phyloP scores from a whole-genome alignment of 1,140 invertebrate genomes.

The Stenopsyche tienmushanensis region DNA sequence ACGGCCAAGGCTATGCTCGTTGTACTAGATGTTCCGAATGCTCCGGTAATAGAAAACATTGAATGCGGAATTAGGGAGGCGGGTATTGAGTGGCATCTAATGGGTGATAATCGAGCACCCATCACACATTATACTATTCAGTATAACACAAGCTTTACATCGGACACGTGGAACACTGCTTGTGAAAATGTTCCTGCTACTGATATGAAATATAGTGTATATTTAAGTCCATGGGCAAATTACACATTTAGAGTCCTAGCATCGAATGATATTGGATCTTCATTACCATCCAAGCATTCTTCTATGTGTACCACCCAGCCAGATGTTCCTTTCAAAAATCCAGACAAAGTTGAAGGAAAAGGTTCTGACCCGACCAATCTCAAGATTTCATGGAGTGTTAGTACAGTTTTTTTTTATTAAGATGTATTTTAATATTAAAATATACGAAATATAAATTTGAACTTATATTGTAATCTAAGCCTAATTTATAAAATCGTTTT shows the following conservation, averaged over 20 bases:
- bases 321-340: conserved; percentile 91
- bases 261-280: conserved; percentile 90
- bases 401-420: conserved; percentile 47
- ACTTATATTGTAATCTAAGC: background rate
- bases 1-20: conserved; percentile 82
- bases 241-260: conserved; percentile 96
- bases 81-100: conserved; percentile 78
- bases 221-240: conserved; percentile 90
- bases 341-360: conserved; percentile 89
- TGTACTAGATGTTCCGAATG: conserved; percentile 95
- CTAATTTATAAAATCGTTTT: background rate
- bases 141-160: conserved; percentile 92
- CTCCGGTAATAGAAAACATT: conserved; percentile 70
- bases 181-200: conserved; percentile 76
- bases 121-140: conserved; percentile 91
- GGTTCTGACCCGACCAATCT: conserved; percentile 87
- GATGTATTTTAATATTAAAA: no score
- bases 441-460: no score
- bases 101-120: conserved; percentile 91
- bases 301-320: conserved; percentile 82
- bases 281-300: conserved; percentile 79
- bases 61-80: conserved; percentile 72
- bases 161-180: conserved; percentile 85
- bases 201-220: conserved; percentile 72
- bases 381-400: conserved; percentile 90